Percentiles rank a stretch among this genome's conserved stretches.
These are phyloP conservation scores for Hippopotamus amphibius DNA, from an alignment of 2,113 vertebrate genomes.

Conservation along the genomic window DNA sequence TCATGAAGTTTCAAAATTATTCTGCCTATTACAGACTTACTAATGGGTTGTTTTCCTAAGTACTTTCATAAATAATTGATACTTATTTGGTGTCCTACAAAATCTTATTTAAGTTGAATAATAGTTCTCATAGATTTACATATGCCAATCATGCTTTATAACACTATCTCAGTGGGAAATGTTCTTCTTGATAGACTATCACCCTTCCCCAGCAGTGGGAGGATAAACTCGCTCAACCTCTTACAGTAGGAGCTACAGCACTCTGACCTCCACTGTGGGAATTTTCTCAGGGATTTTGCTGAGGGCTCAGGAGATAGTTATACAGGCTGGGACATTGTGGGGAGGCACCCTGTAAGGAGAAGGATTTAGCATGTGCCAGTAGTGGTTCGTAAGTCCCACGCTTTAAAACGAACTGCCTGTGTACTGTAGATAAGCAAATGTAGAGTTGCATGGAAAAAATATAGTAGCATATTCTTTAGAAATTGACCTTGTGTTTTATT, in stretches of 20 bases:
- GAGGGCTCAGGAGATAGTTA: neutral
- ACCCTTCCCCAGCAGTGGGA: neutral
- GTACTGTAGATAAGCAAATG: conserved; percentile 76
- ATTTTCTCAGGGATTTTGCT: conserved; percentile 70
- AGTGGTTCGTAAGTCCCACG: neutral
- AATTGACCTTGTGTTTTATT: conserved; percentile 80
- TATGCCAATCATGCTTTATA: neutral
- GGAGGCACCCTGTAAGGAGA: neutral
- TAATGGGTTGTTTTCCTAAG: neutral
- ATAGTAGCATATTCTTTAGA: conserved; percentile 62
- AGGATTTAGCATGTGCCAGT: conserved; percentile 21
- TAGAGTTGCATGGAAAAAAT: conserved; percentile 66
- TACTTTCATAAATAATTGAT: conserved; percentile 44
- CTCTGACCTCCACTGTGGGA: neutral
- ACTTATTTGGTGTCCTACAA: neutral
- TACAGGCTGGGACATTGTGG: neutral
- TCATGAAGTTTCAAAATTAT: neutral
- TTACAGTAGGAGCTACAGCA: neutral
- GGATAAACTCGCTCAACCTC: neutral
- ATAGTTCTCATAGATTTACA: neutral
- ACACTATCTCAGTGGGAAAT: neutral
- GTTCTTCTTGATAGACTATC: neutral
- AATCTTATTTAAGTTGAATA: conserved; percentile 12
- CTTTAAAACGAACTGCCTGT: conserved; percentile 75
- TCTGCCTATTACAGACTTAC: conserved; percentile 40